Evolutionary conservation across 2,888 invertebrate species (phyloP).

Genomic region (Spilarctia lutea): DNA sequence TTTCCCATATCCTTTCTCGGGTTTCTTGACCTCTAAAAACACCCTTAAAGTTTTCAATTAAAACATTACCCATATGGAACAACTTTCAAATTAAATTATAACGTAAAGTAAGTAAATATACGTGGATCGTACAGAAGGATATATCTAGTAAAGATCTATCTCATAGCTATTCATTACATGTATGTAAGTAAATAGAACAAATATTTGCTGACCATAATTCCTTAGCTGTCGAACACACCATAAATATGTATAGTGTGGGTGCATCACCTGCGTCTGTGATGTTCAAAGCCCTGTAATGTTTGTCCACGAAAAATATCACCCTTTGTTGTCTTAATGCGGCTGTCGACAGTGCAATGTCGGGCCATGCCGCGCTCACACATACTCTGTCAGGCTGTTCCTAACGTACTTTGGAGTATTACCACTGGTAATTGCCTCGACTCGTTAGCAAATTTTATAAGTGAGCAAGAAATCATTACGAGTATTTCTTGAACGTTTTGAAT

Average conservation of each 20-base stretch:
- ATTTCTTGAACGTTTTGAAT: conserved; percentile 31
- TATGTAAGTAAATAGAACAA: conserved; percentile 68
- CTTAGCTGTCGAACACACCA: conserved; percentile 79
- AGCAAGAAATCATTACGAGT: conserved; percentile 39
- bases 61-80: background rate
- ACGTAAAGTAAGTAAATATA: conserved; percentile 7
- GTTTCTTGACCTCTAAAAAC: background rate
- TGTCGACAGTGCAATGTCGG: conserved; percentile 61
- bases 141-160: conserved; percentile 24
- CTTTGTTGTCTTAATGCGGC: conserved; percentile 76
- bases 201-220: conserved; percentile 74
- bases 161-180: conserved; percentile 48
- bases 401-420: conserved; percentile 42
- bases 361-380: conserved; percentile 47
- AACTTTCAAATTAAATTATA: conserved; percentile 10
- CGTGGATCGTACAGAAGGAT: conserved; percentile 14
- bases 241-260: conserved; percentile 82
- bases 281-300: conserved; percentile 76
- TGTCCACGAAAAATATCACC: conserved; percentile 82
- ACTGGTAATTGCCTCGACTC: conserved; percentile 42
- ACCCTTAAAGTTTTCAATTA: background rate
- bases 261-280: conserved; percentile 74
- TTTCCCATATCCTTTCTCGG: background rate
- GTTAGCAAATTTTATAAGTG: conserved; percentile 50
- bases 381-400: conserved; percentile 34